These are phyloP conservation scores for Drosophila azteca DNA, from an alignment of 1,140 invertebrate species.

Conservation along the genomic window DNA sequence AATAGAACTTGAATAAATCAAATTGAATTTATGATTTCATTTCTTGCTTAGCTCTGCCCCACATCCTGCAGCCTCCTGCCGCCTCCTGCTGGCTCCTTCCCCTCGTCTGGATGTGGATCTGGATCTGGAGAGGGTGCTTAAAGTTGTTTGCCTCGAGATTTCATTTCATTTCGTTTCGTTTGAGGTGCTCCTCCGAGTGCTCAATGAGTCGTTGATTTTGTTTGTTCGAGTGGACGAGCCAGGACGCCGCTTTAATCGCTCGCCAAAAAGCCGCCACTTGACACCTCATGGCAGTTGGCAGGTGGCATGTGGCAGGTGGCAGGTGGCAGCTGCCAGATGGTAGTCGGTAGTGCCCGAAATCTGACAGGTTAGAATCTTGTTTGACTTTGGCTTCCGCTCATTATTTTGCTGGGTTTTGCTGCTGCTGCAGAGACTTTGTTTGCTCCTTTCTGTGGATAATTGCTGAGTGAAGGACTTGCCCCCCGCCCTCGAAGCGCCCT, in stretches of 20 bases:
- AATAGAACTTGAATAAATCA: slow-evolving; percentile 75
- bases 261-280: slow-evolving; percentile 17
- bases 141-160: slow-evolving; percentile 58
- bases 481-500: no score
- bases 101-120: no score
- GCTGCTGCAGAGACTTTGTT: slow-evolving; percentile 16
- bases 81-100: no score
- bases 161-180: slow-evolving; percentile 64
- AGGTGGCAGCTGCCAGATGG: slow-evolving; percentile 43
- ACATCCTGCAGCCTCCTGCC: neutral
- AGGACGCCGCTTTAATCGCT: slow-evolving; percentile 38
- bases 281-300: slow-evolving; percentile 42
- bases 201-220: slow-evolving; percentile 57
- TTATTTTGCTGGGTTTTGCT: slow-evolving; percentile 43
- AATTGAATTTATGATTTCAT: slow-evolving; percentile 78
- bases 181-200: slow-evolving; percentile 24
- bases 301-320: slow-evolving; percentile 49
- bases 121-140: slow-evolving; percentile 12
- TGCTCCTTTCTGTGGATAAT: slow-evolving; percentile 44
- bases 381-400: slow-evolving; percentile 53
- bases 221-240: slow-evolving; percentile 42
- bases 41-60: slow-evolving; percentile 41
- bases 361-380: slow-evolving; percentile 52
- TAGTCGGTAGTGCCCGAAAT: slow-evolving; percentile 16
- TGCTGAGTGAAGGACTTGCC: slow-evolving; percentile 11